Percentiles rank a stretch among this genome's conserved stretches.
These are phyloP conservation scores for Diadema setosum DNA, from an alignment of 35 echinoderm and acorn worm species.

Conservation along the genomic window DNA sequence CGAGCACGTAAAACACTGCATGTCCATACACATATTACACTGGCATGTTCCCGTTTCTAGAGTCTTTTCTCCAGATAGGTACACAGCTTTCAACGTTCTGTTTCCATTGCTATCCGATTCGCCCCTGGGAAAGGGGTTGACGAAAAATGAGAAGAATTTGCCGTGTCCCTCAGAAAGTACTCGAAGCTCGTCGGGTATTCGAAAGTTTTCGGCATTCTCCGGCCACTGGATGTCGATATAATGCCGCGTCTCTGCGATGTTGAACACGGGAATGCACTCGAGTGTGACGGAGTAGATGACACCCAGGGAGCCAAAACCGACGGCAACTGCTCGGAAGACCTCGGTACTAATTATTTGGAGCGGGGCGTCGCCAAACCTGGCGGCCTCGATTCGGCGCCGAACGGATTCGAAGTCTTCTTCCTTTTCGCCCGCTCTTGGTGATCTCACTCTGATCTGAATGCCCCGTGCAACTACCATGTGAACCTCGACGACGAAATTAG, in stretches of 20 bases:
- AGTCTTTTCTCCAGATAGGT: constrained; percentile 78
- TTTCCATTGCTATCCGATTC: constrained; percentile 34
- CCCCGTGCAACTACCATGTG: constrained; percentile 81
- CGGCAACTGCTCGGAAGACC: constrained; percentile 83
- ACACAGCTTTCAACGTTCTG: constrained; percentile 71
- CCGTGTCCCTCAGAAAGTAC: constrained; percentile 69
- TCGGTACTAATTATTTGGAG: constrained; percentile 75
- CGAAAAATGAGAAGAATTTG: constrained; percentile 93
- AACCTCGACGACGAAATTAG: constrained; percentile 77
- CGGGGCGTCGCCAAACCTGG: constrained; percentile 69
- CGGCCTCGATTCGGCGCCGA: constrained; percentile 40
- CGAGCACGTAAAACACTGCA: constrained; percentile 79
- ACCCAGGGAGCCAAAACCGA: constrained; percentile 84
- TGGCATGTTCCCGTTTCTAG: constrained; percentile 74
- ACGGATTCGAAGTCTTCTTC: constrained; percentile 88
- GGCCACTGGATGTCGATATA: constrained; percentile 83
- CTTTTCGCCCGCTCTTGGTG: constrained; percentile 46
- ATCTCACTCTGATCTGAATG: constrained; percentile 66
- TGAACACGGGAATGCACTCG: constrained; percentile 72
- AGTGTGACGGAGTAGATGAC: constrained; percentile 88
- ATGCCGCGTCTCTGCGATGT: constrained; percentile 68
- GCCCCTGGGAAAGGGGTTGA: constrained; percentile 81
- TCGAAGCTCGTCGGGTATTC: constrained; percentile 56
- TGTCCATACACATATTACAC: constrained; percentile 76
- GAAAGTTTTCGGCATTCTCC: constrained; percentile 22